phyloP scores from a whole-genome alignment of 2,113 vertebrate genomes.

The Pipra filicauda region DNA sequence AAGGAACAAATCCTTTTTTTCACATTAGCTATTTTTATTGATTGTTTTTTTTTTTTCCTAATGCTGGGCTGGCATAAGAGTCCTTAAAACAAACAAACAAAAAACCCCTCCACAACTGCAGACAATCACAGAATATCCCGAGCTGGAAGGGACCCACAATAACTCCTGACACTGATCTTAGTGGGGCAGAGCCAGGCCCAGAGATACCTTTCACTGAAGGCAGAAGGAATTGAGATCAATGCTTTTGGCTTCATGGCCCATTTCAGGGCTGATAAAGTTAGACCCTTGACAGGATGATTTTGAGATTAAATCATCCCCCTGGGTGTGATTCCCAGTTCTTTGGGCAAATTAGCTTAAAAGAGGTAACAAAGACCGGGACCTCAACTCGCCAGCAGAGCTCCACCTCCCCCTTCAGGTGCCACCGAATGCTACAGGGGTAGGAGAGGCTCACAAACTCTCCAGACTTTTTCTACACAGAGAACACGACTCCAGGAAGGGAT shows the following conservation, averaged over 20 bases:
- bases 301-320: not conserved
- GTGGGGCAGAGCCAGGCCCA: not conserved
- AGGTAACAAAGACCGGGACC: not conserved
- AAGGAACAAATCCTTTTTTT: not conserved
- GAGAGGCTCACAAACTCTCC: not conserved
- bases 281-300: not conserved
- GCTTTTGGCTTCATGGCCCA: not conserved
- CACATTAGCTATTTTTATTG: not conserved
- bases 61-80: not conserved
- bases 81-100: not conserved
- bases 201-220: not conserved
- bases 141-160: not conserved
- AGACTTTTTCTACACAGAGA: not conserved
- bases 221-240: not conserved
- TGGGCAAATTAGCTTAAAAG: not conserved
- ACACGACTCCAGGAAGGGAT: not conserved
- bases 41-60: not conserved
- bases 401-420: not conserved
- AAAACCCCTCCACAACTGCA: not conserved
- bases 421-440: not conserved
- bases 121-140: not conserved
- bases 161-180: fast-evolving
- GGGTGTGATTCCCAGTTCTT: not conserved
- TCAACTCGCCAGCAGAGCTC: not conserved
- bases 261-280: not conserved